These are phyloP conservation scores for Trematomus bernacchii DNA, from an alignment of 2,797 vertebrate species.

Conservation along the genomic window DNA sequence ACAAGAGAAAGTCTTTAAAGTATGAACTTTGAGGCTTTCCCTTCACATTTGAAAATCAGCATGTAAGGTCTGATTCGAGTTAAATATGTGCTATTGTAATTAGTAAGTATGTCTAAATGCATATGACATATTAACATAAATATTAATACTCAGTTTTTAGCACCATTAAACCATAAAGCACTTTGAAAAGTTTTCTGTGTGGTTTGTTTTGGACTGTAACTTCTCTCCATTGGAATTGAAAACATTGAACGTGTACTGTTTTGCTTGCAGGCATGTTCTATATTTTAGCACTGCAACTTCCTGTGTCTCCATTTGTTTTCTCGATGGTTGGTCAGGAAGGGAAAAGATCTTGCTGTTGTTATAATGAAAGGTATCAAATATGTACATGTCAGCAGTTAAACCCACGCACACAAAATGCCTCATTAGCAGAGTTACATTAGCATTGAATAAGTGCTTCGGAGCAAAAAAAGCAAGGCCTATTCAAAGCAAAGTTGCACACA, in stretches of 20 bases:
- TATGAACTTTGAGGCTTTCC: no score
- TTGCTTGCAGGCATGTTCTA: not conserved
- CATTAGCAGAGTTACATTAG: slow-evolving; percentile 48
- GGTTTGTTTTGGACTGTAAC: slow-evolving; percentile 5
- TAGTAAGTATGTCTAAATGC: no score
- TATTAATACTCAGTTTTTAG: not conserved
- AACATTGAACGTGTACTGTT: not conserved
- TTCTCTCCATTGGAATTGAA: not conserved
- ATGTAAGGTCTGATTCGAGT: not conserved
- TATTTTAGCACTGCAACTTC: slow-evolving; percentile 24
- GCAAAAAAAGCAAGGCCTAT: slow-evolving; percentile 37
- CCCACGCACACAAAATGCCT: not conserved
- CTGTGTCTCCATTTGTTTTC: slow-evolving; percentile 24
- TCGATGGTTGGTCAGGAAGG: not conserved
- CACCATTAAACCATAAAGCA: not conserved
- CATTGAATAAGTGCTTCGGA: slow-evolving; percentile 2
- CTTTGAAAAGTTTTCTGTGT: not conserved
- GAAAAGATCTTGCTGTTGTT: not conserved
- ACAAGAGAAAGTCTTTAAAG: not conserved
- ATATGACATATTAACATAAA: no score
- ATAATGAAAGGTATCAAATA: not conserved
- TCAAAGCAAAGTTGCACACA: slow-evolving; percentile 26
- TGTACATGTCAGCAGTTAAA: slow-evolving; percentile 5
- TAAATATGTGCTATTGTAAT: no score
- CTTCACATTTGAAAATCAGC: no score